These are phyloP conservation scores for Sitobion miscanthi DNA, from an alignment of 1,140 invertebrate genomes.

Conservation along the genomic window DNA sequence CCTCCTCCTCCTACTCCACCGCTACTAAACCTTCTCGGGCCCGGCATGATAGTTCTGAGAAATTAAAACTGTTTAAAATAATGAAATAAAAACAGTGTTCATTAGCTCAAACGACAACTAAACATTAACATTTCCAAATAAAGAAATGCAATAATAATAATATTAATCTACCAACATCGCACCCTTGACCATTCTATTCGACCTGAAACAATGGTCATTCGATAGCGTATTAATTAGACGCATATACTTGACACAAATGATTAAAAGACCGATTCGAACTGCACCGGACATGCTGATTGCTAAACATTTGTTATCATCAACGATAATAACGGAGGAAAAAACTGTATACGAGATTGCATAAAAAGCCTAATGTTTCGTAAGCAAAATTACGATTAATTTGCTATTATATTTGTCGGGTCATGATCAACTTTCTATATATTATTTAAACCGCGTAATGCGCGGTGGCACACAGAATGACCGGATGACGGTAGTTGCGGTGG, in stretches of 20 bases:
- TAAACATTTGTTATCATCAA: conserved; percentile 15
- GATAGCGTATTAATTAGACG: conserved; percentile 8
- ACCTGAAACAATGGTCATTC: neutral
- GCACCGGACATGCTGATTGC: conserved; percentile 34
- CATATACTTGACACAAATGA: conserved; percentile 51
- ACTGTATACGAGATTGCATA: neutral
- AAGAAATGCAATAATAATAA: neutral
- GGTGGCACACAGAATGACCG: neutral
- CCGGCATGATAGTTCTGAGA: conserved; percentile 42
- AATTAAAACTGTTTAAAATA: conserved; percentile 6
- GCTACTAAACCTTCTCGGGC: conserved; percentile 48
- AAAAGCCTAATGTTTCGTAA: conserved; percentile 26
- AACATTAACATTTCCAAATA: neutral
- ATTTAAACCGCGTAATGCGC: neutral
- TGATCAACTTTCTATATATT: conserved; percentile 31
- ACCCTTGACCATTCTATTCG: conserved; percentile 29
- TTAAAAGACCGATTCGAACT: conserved; percentile 46
- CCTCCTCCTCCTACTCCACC: conserved; percentile 42
- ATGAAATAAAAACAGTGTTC: neutral
- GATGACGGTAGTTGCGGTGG: neutral
- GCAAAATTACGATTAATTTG: conserved; percentile 25
- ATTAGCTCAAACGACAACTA: neutral
- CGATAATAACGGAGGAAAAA: neutral
- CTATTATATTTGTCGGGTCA: neutral
- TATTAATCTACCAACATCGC: neutral